phyloP scores from a whole-genome alignment of 2,888 invertebrate species.

The Tipula vernalis region DNA sequence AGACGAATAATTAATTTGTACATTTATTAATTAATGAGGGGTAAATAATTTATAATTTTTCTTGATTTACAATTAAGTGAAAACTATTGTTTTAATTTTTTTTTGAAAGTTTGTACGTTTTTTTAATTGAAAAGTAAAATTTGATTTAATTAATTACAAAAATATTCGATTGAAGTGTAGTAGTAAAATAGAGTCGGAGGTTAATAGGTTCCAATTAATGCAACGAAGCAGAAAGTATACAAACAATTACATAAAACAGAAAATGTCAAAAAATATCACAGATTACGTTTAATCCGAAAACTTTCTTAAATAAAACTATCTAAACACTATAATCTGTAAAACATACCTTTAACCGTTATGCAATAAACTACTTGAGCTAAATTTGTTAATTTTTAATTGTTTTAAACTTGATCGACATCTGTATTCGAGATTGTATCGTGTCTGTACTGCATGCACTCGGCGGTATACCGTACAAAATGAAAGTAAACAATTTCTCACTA shows the following conservation, averaged over 20 bases:
- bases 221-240: no score
- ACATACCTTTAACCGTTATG: not conserved
- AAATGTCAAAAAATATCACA: no score
- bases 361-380: not conserved
- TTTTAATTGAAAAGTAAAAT: not conserved
- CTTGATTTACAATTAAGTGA: not conserved
- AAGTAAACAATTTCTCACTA: not conserved
- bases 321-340: not conserved
- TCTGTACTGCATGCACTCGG: not conserved
- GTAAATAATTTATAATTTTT: not conserved
- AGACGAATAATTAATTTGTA: not conserved
- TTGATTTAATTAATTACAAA: not conserved
- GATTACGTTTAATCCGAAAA: no score
- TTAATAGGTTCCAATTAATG: not conserved
- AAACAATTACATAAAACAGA: not conserved
- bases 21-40: not conserved
- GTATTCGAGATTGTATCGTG: not conserved
- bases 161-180: not conserved
- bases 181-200: not conserved
- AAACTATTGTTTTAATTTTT: not conserved
- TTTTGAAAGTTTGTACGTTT: not conserved
- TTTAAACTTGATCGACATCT: not conserved
- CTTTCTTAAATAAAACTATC: not conserved
- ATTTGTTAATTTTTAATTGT: not conserved
- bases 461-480: not conserved